Evolutionary conservation across 2,797 vertebrate species (phyloP).

Genomic region (Etheostoma nigrum): DNA sequence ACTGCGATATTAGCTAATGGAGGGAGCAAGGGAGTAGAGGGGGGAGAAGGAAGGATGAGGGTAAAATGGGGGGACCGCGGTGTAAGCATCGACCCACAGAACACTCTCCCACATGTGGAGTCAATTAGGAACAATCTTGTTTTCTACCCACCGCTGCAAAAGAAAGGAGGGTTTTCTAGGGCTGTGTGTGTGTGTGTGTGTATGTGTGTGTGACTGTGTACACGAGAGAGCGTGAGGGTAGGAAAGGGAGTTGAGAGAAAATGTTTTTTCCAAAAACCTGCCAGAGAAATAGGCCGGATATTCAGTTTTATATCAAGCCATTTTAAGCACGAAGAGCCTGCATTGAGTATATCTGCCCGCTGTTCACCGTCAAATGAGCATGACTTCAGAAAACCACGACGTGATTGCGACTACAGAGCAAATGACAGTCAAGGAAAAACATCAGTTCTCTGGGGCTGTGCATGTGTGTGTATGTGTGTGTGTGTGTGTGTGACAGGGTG

Average conservation of each 20-base stretch:
- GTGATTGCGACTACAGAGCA: slow-evolving; percentile 45
- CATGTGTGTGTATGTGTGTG: slow-evolving; percentile 1
- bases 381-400: slow-evolving; percentile 45
- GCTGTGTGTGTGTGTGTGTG: slow-evolving; percentile 51
- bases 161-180: slow-evolving; percentile 83
- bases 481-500: neutral
- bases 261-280: slow-evolving; percentile 73
- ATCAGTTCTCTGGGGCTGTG: slow-evolving; percentile 25
- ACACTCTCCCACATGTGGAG: slow-evolving; percentile 89
- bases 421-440: slow-evolving; percentile 55
- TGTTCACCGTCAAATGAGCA: slow-evolving; percentile 60
- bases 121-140: slow-evolving; percentile 91
- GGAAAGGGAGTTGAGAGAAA: slow-evolving; percentile 56
- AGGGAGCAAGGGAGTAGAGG: slow-evolving; percentile 61
- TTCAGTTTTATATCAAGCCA: slow-evolving; percentile 69
- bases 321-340: slow-evolving; percentile 63
- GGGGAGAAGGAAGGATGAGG: slow-evolving; percentile 65
- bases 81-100: slow-evolving; percentile 86
- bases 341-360: slow-evolving; percentile 41
- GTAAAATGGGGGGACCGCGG: slow-evolving; percentile 74
- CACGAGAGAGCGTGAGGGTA: slow-evolving; percentile 48
- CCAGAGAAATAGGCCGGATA: slow-evolving; percentile 64
- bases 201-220: neutral
- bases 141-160: slow-evolving; percentile 87
- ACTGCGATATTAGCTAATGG: slow-evolving; percentile 86